Evolutionary conservation across 2,113 vertebrate genomes (phyloP).

Genomic region (Callithrix jacchus): DNA sequence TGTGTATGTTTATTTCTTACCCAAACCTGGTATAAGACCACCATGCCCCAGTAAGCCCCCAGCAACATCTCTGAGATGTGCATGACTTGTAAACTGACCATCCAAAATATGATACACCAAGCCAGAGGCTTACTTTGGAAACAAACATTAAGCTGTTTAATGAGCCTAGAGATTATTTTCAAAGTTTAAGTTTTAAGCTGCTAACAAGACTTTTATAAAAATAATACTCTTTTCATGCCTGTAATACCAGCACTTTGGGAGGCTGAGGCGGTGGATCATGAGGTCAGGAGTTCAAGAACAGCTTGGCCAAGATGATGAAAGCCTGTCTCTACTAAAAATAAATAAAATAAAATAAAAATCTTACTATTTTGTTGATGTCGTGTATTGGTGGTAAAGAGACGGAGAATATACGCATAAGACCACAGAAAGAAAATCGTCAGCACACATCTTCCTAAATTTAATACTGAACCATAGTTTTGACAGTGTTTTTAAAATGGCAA

Average conservation of each 20-base stretch:
- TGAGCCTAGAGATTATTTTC: slow-evolving; percentile 4
- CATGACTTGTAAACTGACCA: slow-evolving; percentile 95
- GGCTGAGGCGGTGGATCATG: no score
- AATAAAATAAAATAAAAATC: neutral
- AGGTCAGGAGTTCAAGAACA: no score
- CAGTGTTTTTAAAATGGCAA: slow-evolving; percentile 15
- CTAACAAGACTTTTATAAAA: slow-evolving; percentile 5
- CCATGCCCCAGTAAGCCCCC: slow-evolving; percentile 96
- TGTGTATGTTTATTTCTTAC: slow-evolving; percentile 82
- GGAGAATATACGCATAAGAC: neutral
- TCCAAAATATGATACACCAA: slow-evolving; percentile 95
- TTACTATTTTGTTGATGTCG: neutral
- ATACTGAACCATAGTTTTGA: neutral
- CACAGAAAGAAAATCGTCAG: neutral
- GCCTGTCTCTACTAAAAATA: no score
- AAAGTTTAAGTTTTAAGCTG: slow-evolving; percentile 11
- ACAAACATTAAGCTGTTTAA: slow-evolving; percentile 54
- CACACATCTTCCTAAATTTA: slow-evolving; percentile 21
- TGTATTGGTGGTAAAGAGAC: neutral
- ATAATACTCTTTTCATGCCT: neutral
- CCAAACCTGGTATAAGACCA: slow-evolving; percentile 94
- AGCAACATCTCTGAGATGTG: slow-evolving; percentile 96
- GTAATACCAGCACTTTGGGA: no score
- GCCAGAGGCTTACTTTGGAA: slow-evolving; percentile 92
- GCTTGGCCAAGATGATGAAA: no score